Base-by-base conservation (phyloP, 2,888 invertebrate genomes). In the Tanaodytes sp. region DNA sequence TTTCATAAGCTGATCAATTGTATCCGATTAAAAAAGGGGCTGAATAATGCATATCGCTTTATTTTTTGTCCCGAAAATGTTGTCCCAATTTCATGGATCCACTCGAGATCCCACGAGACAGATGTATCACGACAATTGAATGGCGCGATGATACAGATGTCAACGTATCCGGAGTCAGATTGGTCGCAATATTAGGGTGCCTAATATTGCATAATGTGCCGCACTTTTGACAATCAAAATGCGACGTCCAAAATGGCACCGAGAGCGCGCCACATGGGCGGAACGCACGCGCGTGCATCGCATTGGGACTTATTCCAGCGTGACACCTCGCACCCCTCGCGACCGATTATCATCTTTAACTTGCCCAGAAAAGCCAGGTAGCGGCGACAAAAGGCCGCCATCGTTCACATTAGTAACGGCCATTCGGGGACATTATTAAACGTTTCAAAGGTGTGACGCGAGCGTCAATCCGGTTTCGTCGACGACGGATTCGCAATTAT, bases 111-210 rank as follows among this genome's bases (percentile, higher is more conserved):
- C 43, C 42, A 42, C 58, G 70, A 72, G 74, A 74, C 82, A 83
- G 82, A 82, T 82, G 81, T 73, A 74, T 63, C 72, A 71, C 73
- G 55, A 63, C 76, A 33, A 61, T 33, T 77, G 75, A 79, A 79
- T 76, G 76, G 69, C 72, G 39, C 73, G 76, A 82, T 82, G 83
- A 84, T 84, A 84, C 84, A 84, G 83, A 84, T 84, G 84, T 84
- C 82, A 83, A 51, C 59, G 16, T 15, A 66, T 54, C 68, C 33
- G 64, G 57, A 66, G 64, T 69, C 71, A 55, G 39, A 48, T 52
- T 71, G 51, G 67, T 68, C 72, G 73, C 49, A 75, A 78, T 77
- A 81, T 80, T 81, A 78, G 79, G 80, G 82, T 80, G 77, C 72
- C 80, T 83, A 83, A 83, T 83, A 81, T 79, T 77, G 74, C 75